Conservation (phyloP, 1,140 invertebrate species). For the Triops cancriformis region DNA sequence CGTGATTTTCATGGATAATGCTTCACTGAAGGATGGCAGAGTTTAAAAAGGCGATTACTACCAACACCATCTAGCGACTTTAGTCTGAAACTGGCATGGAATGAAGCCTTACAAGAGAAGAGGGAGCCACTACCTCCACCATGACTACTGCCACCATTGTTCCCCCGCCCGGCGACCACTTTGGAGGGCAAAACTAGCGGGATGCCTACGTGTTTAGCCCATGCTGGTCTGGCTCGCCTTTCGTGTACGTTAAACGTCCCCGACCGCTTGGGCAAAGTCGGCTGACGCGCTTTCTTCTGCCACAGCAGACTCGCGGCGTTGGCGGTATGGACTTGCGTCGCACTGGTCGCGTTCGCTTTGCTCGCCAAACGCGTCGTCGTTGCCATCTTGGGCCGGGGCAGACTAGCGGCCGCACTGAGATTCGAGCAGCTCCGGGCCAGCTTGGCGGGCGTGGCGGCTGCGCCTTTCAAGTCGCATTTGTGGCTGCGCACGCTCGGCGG, state of each 20-base stretch:
- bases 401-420: not conserved
- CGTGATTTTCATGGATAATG: no score
- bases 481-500: slow-evolving; percentile 14
- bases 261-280: not conserved
- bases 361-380: not conserved
- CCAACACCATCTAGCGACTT: no score
- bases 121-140: not conserved
- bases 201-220: slow-evolving; percentile 40
- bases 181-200: slow-evolving; percentile 45
- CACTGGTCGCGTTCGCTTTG: not conserved
- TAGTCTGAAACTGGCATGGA: not conserved
- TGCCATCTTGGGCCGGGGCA: not conserved
- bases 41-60: no score
- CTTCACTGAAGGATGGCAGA: no score
- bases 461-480: slow-evolving; percentile 27
- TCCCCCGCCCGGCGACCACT: slow-evolving; percentile 36
- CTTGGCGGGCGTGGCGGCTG: not conserved
- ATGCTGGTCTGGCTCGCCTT: slow-evolving; percentile 24
- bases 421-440: not conserved
- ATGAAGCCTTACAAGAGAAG: not conserved
- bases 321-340: not conserved
- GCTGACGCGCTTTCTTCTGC: not conserved
- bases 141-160: no score
- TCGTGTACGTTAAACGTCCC: not conserved
- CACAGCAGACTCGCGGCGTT: not conserved